A percentile compares a stretch with the other conserved stretches of the same genome.
Evolutionary conservation across 2,797 vertebrate species (phyloP).

Genomic region (Halcyon badia): DNA sequence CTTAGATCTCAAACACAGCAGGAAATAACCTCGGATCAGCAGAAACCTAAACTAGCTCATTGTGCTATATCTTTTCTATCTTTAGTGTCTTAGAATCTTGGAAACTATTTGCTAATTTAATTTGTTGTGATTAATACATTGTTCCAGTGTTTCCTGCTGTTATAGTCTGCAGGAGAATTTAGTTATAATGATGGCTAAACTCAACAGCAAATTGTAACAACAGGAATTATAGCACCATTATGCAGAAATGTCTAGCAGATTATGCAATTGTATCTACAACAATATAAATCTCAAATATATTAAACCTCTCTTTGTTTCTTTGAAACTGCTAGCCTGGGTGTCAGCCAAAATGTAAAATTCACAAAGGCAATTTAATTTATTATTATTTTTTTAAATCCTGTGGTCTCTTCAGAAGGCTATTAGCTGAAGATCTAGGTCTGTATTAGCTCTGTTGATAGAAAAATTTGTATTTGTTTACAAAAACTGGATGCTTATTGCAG

Average conservation of each 20-base stretch:
- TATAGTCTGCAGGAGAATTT: constrained; percentile 54
- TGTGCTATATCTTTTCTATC: not conserved
- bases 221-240: constrained; percentile 62
- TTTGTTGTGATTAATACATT: constrained; percentile 75
- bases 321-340: constrained; percentile 7
- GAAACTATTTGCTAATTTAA: constrained; percentile 56
- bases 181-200: constrained; percentile 60
- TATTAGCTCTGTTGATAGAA: not conserved
- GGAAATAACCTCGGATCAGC: not conserved
- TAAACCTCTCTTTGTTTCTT: constrained; percentile 46
- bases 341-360: constrained; percentile 50
- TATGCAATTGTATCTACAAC: constrained; percentile 50
- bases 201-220: constrained; percentile 67
- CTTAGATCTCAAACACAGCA: not conserved
- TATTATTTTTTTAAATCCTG: not conserved
- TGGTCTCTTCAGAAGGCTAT: constrained; percentile 3
- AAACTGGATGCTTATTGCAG: not conserved
- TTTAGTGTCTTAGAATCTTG: constrained; percentile 38
- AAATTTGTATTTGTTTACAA: not conserved
- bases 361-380: not conserved
- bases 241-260: constrained; percentile 58
- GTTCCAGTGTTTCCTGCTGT: constrained; percentile 40
- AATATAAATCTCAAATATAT: constrained; percentile 58
- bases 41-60: not conserved
- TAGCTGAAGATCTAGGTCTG: not conserved